Evolutionary conservation across 2,797 vertebrate species (phyloP), one percentile per base, ranked within the genome.

Genomic region (Huso huso): DNA sequence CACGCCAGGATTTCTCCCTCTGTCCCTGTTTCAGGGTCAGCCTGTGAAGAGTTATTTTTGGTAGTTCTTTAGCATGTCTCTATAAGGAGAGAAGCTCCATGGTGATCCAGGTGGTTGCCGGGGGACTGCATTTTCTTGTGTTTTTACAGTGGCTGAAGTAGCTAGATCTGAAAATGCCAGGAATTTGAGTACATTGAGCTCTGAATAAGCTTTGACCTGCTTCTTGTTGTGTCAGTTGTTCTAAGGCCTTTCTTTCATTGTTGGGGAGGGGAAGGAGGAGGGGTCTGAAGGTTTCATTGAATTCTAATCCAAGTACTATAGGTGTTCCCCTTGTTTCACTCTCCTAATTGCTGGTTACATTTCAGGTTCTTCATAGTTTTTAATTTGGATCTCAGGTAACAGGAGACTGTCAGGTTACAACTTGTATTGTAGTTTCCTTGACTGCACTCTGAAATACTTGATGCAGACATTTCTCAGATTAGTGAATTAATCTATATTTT

Each of bases 41-140:
- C 68, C 68, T 62, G 69, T 70, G 78, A 72, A 68, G 48, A 67
- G 73, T 71, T 77, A 77, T 72, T 69, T 68, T 48, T 66, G 48
- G 61, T 70, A 68, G 69, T 69, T 62, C 62, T 63, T 74, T 69
- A 72, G 75, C 77, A 57, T 83, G 58, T 64, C 77, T 78, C 65
- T 75, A 77, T 81, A 81, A 84, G 78, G 79, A 73, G 75, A 66
- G 49, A 69, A 64, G 75, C 71, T 49, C 74, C 66, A 62, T 59
- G 50, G n/a, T 64, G 74, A 60, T 63, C 82, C 83, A 89, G 85
- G 87, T 89, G 85, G 51, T 82, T 78, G 75, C 68, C 74, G 81
- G 73, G 55, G 63, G 69, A 71, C 67, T 70, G 51, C 61, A 70
- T 71, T 18, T 66, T 62, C 63, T 70, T 68, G 73, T 87, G 79